These are phyloP conservation scores for Clarias fuscus DNA, from an alignment of 2,797 vertebrate genomes.

Conservation along the genomic window DNA sequence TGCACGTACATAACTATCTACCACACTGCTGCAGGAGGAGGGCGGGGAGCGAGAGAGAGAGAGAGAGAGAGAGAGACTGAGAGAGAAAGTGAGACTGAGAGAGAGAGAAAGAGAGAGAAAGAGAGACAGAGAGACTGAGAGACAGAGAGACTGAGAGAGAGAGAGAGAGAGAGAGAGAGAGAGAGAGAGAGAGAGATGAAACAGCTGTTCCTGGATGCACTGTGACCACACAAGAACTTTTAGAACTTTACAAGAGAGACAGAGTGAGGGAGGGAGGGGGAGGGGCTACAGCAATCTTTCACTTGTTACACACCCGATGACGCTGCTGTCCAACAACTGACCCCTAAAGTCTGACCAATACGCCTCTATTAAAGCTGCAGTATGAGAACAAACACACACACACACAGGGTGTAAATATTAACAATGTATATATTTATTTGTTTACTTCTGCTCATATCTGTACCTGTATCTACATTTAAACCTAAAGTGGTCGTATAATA, in stretches of 20 bases:
- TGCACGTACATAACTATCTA: neutral
- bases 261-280: neutral
- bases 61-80: neutral
- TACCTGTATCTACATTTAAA: neutral
- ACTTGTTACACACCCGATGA: neutral
- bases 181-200: neutral
- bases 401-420: neutral
- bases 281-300: neutral
- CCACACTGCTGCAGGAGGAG: conserved; percentile 36
- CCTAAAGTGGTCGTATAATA: neutral
- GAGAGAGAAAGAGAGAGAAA: neutral
- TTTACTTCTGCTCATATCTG: no score
- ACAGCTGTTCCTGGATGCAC: neutral
- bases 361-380: neutral
- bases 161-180: neutral
- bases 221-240: neutral
- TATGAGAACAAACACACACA: neutral
- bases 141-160: neutral
- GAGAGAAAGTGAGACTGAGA: neutral
- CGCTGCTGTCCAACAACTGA: neutral
- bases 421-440: neutral
- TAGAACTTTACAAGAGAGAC: neutral
- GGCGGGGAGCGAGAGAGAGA: neutral
- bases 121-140: neutral
- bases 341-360: neutral